phyloP scores from a whole-genome alignment of 2,888 invertebrate species.

The Microctonus hyperodae region DNA sequence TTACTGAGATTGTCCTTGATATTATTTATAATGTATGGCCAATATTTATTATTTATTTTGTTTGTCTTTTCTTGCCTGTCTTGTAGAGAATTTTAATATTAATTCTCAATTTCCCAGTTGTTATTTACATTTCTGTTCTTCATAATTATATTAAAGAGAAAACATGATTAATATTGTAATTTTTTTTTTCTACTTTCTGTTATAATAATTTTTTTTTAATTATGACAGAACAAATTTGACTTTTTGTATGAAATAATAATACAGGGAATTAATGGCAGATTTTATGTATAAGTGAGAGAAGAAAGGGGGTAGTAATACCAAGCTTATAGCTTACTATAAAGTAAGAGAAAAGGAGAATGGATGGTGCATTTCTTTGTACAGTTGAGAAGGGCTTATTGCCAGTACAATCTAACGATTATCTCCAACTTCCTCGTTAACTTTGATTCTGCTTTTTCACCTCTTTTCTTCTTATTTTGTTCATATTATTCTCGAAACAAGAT shows the following conservation, averaged over 20 bases:
- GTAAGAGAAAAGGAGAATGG: neutral
- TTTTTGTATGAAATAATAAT: neutral
- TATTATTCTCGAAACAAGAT: neutral
- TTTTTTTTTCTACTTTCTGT: no score
- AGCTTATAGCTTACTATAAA: neutral
- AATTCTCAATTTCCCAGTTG: no score
- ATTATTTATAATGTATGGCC: neutral
- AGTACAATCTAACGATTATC: slow-evolving; percentile 19
- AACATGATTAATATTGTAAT: no score
- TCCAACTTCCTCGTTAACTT: neutral
- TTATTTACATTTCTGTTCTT: no score
- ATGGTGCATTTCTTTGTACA: neutral
- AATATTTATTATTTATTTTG: neutral
- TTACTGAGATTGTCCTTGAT: neutral
- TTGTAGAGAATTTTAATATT: no score
- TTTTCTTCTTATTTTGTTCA: neutral
- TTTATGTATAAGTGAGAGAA: neutral
- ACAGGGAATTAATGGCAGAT: neutral
- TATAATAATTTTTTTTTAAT: no score
- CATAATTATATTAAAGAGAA: no score
- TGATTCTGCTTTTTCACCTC: neutral
- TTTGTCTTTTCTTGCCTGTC: no score
- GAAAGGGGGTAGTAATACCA: neutral
- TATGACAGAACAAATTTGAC: neutral
- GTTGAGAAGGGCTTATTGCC: slow-evolving; percentile 10